Base-by-base conservation (phyloP, 2,113 vertebrate genomes). In the Chamaetylas fuelleborni region DNA sequence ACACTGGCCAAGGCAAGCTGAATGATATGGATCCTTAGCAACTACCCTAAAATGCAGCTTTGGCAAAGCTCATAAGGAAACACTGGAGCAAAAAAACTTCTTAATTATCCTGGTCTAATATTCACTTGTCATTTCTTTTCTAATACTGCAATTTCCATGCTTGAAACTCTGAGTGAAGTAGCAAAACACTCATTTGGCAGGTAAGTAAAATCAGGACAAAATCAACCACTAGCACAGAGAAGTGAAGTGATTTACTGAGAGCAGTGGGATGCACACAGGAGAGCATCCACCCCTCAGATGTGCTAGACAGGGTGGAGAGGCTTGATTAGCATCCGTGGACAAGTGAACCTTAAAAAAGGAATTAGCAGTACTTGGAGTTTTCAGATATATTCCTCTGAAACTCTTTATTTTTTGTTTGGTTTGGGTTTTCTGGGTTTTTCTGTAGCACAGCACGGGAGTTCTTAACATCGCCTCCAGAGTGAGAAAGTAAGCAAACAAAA, bases 191-290 rank as follows among this genome's bases (percentile, higher is more conserved):
- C 14, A 33, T 54, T 61, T 86, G 60, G 34, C 33, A 70, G 29
- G 29, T 62, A 50, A 77, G 47, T 77, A 90, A 91, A 94, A 87
- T 65, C 56, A 76, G 76, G 51, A 85, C 29, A 85, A 88, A 90
- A 88, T 31, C 1, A 2, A 47, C 77, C 54, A 65, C 19, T 47
- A 26, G 29, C 26, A 40, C 14, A 57, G 45, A 58, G 58, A 81
- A 92, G 22, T 34, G 26, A 64, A 79, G 23, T n/a, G 78, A 42
- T 90, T 77, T 62, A 38, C 38, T n/a, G 58, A 48, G 81, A 72
- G 13, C 23, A 43, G 15, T 29, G n/a, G 38, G 11, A 15, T n/a
- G 36, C 40, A 42, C 34, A 51, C 17, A 64, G 22, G 38, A 82
- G 26, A 82, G 28, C 22, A 84, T 2, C 56, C 11, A 10, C 19